phyloP scores from a whole-genome alignment of 1,140 invertebrate genomes.

The Harpegnathos saltator region DNA sequence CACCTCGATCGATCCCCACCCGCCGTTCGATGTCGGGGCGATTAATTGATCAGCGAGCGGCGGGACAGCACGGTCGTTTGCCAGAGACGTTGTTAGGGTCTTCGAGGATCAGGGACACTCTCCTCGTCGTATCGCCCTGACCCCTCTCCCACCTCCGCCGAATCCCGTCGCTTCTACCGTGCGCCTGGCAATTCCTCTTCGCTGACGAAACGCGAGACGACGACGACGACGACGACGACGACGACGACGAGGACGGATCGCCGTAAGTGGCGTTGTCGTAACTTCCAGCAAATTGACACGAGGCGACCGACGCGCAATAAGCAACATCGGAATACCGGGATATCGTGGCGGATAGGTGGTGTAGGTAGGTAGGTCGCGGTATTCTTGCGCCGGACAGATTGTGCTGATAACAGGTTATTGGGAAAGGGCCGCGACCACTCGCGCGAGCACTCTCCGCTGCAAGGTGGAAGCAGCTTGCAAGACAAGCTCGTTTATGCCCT shows the following conservation, averaged over 20 bases:
- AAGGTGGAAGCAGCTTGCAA: conserved; percentile 19
- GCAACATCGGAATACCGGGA: not conserved
- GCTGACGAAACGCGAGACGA: conserved; percentile 36
- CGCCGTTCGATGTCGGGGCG: conserved; percentile 50
- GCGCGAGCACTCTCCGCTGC: not conserved
- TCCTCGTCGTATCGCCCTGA: not conserved
- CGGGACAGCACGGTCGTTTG: conserved; percentile 53
- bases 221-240: conserved; percentile 1
- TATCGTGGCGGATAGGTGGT: not conserved
- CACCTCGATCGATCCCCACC: conserved; percentile 55
- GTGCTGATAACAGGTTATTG: conserved; percentile 58
- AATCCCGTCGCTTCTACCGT: conserved; percentile 14
- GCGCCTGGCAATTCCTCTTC: conserved; percentile 24
- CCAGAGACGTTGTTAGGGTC: conserved; percentile 66
- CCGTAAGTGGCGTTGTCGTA: conserved; percentile 58
- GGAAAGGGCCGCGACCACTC: conserved; percentile 23
- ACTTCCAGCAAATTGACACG: conserved; percentile 66
- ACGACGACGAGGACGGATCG: conserved; percentile 4
- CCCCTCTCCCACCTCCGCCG: no score
- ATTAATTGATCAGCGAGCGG: conserved; percentile 65
- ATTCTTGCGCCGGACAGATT: conserved; percentile 38
- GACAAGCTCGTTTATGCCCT: conserved; percentile 25
- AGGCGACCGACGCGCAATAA: conserved; percentile 16
- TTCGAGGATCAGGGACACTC: conserved; percentile 46
- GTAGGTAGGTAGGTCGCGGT: not conserved